Evolutionary conservation across 2,797 vertebrate genomes (phyloP).

Genomic region (Hybognathus amarus): DNA sequence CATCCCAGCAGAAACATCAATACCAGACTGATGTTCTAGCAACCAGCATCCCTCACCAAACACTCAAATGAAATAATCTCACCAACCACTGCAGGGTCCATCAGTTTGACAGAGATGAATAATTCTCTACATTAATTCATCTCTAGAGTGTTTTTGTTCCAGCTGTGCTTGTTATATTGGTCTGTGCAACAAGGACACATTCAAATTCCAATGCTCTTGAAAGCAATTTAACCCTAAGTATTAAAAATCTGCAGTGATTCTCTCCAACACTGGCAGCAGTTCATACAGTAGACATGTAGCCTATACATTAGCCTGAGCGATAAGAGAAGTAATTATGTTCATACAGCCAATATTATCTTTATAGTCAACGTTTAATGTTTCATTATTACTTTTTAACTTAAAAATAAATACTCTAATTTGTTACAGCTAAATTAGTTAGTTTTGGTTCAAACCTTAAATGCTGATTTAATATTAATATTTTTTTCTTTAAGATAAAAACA

Average conservation of each 20-base stretch:
- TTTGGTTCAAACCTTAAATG: no score
- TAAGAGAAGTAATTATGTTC: not conserved
- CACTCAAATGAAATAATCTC: constrained; percentile 46
- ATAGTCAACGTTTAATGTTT: not conserved
- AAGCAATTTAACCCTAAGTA: not conserved
- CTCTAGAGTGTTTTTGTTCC: not conserved
- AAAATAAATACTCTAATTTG: no score
- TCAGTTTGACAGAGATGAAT: constrained; percentile 15
- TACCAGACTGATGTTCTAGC: constrained; percentile 75
- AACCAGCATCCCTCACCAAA: constrained; percentile 69
- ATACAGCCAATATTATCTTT: not conserved
- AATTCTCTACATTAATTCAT: constrained; percentile 37
- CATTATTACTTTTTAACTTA: not conserved
- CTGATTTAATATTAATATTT: no score
- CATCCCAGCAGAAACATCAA: constrained; percentile 76
- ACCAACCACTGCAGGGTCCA: constrained; percentile 20
- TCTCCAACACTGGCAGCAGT: not conserved
- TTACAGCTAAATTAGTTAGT: no score
- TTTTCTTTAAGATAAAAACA: no score
- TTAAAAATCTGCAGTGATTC: not conserved
- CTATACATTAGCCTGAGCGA: not conserved
- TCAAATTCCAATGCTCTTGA: constrained; percentile 43
- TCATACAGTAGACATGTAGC: not conserved
- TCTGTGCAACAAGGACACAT: constrained; percentile 9
- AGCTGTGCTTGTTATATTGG: not conserved